Evolutionary conservation across 2,113 vertebrate species (phyloP).

Genomic region (Menura novaehollandiae): DNA sequence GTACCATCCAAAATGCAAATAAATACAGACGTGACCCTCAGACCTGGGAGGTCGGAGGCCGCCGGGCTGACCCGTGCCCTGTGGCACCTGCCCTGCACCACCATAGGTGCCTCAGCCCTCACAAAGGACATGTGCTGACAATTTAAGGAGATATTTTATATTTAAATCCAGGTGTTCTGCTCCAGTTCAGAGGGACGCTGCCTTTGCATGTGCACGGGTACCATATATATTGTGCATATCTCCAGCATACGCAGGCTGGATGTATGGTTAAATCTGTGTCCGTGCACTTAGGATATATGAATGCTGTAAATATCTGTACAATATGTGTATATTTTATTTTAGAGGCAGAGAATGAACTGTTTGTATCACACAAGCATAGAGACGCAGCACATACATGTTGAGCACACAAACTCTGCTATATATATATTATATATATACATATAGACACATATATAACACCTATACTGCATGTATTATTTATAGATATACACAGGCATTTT

Average conservation of each 20-base stretch:
- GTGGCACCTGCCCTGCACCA: neutral
- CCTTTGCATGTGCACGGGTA: neutral
- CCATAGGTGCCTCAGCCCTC: fast-evolving
- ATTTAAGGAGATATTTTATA: neutral
- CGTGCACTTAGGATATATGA: neutral
- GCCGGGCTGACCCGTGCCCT: fast-evolving
- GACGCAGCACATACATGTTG: neutral
- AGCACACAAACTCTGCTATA: neutral
- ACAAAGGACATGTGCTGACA: fast-evolving
- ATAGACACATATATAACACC: neutral
- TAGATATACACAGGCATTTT: neutral
- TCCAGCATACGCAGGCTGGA: neutral
- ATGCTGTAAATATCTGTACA: slow-evolving; percentile 16
- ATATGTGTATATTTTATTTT: neutral
- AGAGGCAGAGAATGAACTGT: neutral
- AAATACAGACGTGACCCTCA: fast-evolving
- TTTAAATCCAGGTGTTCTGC: neutral
- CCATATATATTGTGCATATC: neutral
- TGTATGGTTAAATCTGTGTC: neutral
- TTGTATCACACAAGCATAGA: neutral
- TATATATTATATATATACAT: neutral
- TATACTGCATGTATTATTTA: neutral
- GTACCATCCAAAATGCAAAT: neutral
- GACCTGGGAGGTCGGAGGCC: neutral
- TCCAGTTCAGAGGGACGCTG: neutral